phyloP scores from a whole-genome alignment of 1,140 invertebrate genomes.

The Rhagoletis zephyria region DNA sequence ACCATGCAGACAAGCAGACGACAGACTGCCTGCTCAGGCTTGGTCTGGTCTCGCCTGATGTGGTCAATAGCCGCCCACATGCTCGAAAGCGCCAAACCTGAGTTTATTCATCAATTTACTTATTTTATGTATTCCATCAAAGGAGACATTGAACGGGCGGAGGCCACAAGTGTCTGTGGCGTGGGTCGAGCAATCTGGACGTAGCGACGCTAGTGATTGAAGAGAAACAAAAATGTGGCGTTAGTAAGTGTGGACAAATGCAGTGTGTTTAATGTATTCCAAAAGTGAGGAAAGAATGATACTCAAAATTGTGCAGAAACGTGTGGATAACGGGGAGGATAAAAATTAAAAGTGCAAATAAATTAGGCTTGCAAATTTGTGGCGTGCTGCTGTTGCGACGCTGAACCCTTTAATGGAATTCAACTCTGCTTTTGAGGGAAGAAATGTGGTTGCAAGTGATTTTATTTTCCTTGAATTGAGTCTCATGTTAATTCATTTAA shows the following conservation, averaged over 20 bases:
- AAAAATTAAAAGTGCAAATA: not conserved
- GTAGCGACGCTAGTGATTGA: not conserved
- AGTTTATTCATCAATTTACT: conserved; percentile 20
- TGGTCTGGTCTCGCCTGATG: too few species aligned
- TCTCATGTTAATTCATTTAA: too few species aligned
- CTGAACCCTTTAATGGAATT: not conserved
- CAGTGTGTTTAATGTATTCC: not conserved
- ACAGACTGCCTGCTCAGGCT: not conserved
- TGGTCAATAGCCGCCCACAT: conserved; percentile 42
- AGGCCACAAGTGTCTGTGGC: conserved; percentile 37
- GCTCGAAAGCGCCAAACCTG: not conserved
- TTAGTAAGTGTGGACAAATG: conserved; percentile 30
- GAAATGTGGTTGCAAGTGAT: not conserved
- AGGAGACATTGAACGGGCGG: conserved; percentile 21
- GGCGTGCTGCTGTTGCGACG: not conserved
- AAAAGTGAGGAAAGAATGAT: not conserved
- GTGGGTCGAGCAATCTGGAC: conserved; percentile 17
- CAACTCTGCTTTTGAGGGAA: not conserved
- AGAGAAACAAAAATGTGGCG: not conserved
- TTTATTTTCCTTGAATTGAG: not conserved
- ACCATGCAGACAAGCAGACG: conserved; percentile 41
- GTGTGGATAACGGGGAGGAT: not conserved
- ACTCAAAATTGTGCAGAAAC: not conserved
- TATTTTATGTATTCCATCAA: not conserved
- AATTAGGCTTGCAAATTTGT: conserved; percentile 13